Evolutionary conservation across 2,888 invertebrate genomes (phyloP).

Genomic region (Caenorhabditis macrosperma): DNA sequence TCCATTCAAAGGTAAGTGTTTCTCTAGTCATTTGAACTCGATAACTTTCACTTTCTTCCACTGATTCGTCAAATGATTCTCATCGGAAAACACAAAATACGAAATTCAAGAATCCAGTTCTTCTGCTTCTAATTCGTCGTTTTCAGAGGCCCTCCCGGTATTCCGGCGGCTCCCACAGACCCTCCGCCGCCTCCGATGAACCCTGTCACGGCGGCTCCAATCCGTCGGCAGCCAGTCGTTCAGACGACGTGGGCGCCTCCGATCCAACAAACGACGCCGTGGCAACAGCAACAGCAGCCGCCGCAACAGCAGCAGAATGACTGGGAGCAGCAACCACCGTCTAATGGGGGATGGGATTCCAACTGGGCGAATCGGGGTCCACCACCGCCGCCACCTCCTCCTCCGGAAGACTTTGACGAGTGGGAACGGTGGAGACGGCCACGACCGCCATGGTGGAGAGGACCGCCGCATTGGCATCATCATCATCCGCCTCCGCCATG

Average conservation of each 20-base stretch:
- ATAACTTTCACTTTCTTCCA: not conserved
- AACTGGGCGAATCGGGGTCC: constrained; percentile 15
- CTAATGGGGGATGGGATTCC: constrained; percentile 10
- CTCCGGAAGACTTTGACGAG: constrained; percentile 2
- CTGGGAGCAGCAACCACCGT: constrained; percentile 22
- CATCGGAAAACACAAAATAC: not conserved
- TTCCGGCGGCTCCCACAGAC: constrained; percentile 8
- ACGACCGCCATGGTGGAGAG: constrained; percentile 37
- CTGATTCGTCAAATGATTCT: not conserved
- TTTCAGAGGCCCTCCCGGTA: constrained; percentile 52
- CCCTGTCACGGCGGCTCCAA: constrained; percentile 37
- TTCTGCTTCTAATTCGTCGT: too few species aligned
- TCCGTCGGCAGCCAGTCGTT: constrained; percentile 24
- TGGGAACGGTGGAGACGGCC: constrained; percentile 39
- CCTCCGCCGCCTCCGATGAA: constrained; percentile 25
- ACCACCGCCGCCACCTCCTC: constrained; percentile 30
- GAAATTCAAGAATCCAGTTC: too few species aligned
- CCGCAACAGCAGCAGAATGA: constrained; percentile 8
- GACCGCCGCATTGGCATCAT: constrained; percentile 6
- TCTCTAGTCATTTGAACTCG: not conserved
- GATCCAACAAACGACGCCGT: constrained; percentile 19
- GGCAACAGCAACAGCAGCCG: constrained; percentile 16
- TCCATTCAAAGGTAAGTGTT: constrained; percentile 32
- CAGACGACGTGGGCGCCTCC: constrained; percentile 38
- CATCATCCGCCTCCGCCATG: constrained; percentile 38